These are phyloP conservation scores for Poecile montanus DNA, from an alignment of 2,797 vertebrate species.

Conservation along the genomic window DNA sequence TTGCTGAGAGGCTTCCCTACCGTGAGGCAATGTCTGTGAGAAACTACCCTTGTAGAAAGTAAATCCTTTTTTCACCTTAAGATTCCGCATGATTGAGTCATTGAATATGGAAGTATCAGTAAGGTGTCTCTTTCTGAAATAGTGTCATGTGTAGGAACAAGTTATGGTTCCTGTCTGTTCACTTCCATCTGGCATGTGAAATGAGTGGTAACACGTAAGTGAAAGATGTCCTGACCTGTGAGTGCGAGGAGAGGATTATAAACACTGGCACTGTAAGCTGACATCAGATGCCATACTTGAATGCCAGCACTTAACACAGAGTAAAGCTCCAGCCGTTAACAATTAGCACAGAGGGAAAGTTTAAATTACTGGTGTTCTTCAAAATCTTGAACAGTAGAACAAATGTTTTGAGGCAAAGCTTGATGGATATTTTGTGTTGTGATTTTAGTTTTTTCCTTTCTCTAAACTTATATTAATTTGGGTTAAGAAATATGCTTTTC, in stretches of 20 bases:
- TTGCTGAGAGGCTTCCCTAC: constrained; percentile 2
- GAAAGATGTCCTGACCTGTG: background rate
- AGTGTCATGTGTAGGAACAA: background rate
- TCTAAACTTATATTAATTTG: background rate
- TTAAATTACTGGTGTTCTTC: background rate
- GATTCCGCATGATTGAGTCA: background rate
- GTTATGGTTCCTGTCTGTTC: background rate
- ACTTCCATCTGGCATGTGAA: background rate
- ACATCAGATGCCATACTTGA: background rate
- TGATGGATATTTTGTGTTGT: background rate
- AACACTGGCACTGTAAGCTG: background rate
- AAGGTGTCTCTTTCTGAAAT: background rate
- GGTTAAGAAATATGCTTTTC: background rate
- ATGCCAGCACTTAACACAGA: background rate
- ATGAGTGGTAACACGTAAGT: background rate
- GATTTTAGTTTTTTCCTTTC: background rate
- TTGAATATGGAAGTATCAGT: background rate
- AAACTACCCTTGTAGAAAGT: background rate
- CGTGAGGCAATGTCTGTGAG: constrained; percentile 24
- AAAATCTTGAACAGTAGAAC: background rate
- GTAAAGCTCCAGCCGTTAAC: background rate
- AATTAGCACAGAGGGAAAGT: background rate
- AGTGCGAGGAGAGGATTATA: background rate
- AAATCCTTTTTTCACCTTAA: background rate
- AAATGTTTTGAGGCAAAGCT: background rate